Evolutionary conservation across 2,888 invertebrate genomes (phyloP), one percentile per base, ranked within the genome.

Genomic region (Diogma glabrata): DNA sequence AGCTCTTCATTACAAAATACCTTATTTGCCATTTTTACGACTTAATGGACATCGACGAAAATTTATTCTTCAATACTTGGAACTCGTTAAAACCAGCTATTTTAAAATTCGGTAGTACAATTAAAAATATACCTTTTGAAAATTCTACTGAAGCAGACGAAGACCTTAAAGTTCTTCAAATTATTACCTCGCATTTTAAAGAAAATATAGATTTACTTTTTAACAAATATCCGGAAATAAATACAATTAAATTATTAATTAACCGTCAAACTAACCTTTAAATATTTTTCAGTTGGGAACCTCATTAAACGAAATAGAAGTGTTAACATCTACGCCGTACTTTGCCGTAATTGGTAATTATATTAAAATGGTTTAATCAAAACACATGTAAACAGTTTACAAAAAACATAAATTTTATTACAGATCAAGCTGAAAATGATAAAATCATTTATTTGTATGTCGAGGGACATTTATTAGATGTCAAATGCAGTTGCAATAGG

Each of bases 371-470:
- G 6, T 10, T 36, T 36, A 36, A 12, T 36, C 7, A 36, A 36
- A 5, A 36, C 36, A 36, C 3, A 36, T n/a, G n/a, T n/a, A n/a
- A n/a, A n/a, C 4, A 36, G 10, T 36, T 2, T 36, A 36, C 2
- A 36, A 36, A n/a, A 36, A 10, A 36, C 36, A 36, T 36, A 36
- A n/a, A 14, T 36, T 36, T 36, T 36, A 36, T 36, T 36, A 36
- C 36, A 36, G 36, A 7, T 36, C 36, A 36, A 16, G 33, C 33
- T 33, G 33, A 33, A 33, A 33, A 7, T 33, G 33, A 33, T 33
- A 33, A 33, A 33, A 33, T 33, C 12, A 33, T 28, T 33, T 33
- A 33, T 16, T 33, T 33, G 2, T 33, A 33, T 12, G 16, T 33
- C 3, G 33, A 33, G 33, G 3, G 12, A 12, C 12, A 33, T 33